Base-by-base conservation (phyloP, 2,888 invertebrate genomes). In the Catocala nupta region DNA sequence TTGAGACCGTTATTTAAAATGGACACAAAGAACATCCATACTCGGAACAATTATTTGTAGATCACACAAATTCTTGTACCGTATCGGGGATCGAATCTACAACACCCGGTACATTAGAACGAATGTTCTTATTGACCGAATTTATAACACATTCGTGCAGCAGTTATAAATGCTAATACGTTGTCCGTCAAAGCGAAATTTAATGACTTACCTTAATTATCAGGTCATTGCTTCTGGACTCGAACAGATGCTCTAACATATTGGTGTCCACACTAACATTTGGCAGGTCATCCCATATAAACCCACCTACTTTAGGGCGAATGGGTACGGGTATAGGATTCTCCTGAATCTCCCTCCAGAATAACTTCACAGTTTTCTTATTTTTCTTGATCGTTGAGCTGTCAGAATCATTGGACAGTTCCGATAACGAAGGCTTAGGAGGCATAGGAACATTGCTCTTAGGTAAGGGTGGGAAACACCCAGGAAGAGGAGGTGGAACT, bases 311-410 rank as follows among this genome's bases (percentile, higher is more conserved):
- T 68, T 96, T 96, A 43, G 96, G 92, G 11, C 94, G 92, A 47
- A 94, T 88, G 60, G 92, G 80, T 42, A 92, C 84, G 5, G 91
- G 90, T n/a, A 85, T 81, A 0, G 96, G 96, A 83, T 96, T 96
- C 73, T 98, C 98, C 75, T 97, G 96, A 7, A 98, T 97, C 90
- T 99, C 99, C 85, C 98, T 98, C 99, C 99, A 99, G 90, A 99
- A 99, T 56, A 99, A 94, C 90, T 99, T 99, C 11, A 99, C 97
- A 33, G 99, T 99, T 88, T 99, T 98, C 92, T 99, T 99, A 84
- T 97, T 98, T 86, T 98, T 98, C 86, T 96, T 97, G 47, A 96
- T 95, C 0, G 96, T 87, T 68, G 94, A 88, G 83, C 92, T 83
- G 81, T 94, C 90, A 12, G 89, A 88, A 56, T 94, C 94, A 56